These are phyloP conservation scores for Mus spretus DNA, from an alignment of 2,797 vertebrate species.

Conservation along the genomic window DNA sequence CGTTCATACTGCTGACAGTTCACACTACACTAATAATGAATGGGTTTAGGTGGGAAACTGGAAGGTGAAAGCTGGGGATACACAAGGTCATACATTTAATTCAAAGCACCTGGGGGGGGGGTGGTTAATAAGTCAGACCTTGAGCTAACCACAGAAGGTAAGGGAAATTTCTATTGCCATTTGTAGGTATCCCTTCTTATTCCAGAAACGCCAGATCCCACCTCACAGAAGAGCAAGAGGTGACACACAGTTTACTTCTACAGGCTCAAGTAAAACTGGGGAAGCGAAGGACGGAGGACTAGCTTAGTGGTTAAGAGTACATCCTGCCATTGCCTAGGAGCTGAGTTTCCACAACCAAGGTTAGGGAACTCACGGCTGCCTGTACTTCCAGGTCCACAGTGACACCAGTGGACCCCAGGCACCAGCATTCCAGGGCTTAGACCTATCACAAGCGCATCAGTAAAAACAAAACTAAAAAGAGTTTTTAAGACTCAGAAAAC, in stretches of 20 bases:
- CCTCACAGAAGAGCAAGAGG: no score
- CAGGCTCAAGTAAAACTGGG: neutral
- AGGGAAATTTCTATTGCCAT: neutral
- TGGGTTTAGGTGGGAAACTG: neutral
- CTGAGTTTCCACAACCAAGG: neutral
- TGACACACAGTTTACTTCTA: neutral
- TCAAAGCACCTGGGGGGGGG: neutral
- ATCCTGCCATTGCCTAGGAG: neutral
- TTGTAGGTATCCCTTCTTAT: neutral
- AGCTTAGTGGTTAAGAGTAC: neutral
- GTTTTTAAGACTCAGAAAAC: neutral
- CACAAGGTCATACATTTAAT: neutral
- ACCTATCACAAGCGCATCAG: neutral
- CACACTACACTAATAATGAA: neutral
- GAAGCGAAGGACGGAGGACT: neutral
- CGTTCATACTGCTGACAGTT: neutral
- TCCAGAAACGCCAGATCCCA: neutral
- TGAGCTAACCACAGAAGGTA: neutral
- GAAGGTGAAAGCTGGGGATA: neutral
- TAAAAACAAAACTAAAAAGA: neutral
- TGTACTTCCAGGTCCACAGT: neutral
- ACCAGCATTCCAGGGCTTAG: neutral
- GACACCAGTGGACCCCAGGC: neutral
- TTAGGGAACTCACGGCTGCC: neutral
- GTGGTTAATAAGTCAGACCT: neutral